phyloP scores from a whole-genome alignment of 2,113 vertebrate genomes.

The Pholis gunnellus region DNA sequence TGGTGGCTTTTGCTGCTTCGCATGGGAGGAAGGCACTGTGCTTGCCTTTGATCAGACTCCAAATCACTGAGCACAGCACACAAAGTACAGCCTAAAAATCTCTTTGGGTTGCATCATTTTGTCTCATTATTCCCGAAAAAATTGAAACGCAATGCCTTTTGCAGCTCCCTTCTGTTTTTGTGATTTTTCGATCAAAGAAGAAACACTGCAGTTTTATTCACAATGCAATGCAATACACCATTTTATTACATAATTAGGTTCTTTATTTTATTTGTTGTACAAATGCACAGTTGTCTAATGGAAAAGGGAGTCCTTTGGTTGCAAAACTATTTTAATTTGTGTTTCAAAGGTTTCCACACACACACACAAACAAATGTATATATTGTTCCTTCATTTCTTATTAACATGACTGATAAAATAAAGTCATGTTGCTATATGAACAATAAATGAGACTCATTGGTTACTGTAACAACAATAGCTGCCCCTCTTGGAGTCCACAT shows the following conservation, averaged over 20 bases:
- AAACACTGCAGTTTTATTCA: neutral
- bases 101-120: slow-evolving; percentile 58
- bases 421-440: neutral
- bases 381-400: neutral
- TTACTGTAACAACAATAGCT: neutral
- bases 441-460: neutral
- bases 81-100: slow-evolving; percentile 61
- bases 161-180: neutral
- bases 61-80: slow-evolving; percentile 71
- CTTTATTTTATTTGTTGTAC: neutral
- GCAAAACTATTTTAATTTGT: neutral
- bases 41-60: slow-evolving; percentile 77
- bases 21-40: slow-evolving; percentile 70
- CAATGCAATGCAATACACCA: neutral
- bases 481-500: neutral
- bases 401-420: neutral
- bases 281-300: neutral
- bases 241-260: neutral
- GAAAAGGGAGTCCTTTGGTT: neutral
- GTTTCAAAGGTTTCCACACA: neutral
- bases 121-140: slow-evolving; percentile 21
- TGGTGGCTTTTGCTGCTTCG: slow-evolving; percentile 74
- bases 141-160: neutral
- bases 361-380: neutral
- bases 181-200: neutral